phyloP scores from a whole-genome alignment of 30 jellyfish, hydroid and myxozoan species.

The Hydra vulgaris region DNA sequence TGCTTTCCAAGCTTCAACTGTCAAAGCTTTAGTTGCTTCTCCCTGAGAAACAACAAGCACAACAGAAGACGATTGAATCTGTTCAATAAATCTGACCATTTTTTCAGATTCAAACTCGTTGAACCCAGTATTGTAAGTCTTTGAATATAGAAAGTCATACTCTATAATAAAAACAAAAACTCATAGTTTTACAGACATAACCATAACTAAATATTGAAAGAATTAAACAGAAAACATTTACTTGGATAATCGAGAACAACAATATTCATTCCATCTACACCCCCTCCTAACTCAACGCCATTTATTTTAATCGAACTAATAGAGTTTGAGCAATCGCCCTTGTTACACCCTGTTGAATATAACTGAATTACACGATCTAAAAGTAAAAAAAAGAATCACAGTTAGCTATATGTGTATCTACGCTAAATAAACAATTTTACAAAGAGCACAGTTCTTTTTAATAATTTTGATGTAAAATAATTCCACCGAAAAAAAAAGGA shows the following conservation, averaged over 20 bases:
- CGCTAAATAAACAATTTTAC: too few relatives aligned
- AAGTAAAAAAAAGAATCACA: neutral
- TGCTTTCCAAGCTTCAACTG: slow-evolving; percentile 76
- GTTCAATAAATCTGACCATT: slow-evolving; percentile 57
- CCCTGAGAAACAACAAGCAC: slow-evolving; percentile 70
- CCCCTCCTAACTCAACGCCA: slow-evolving; percentile 77
- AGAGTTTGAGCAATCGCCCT: slow-evolving; percentile 58
- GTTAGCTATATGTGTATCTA: too few relatives aligned
- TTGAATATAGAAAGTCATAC: slow-evolving; percentile 36
- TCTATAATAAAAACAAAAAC: slow-evolving; percentile 3
- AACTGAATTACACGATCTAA: slow-evolving; percentile 21
- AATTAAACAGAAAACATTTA: too few relatives aligned
- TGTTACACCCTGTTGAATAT: slow-evolving; percentile 41
- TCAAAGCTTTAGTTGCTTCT: slow-evolving; percentile 57
- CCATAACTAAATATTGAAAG: too few relatives aligned
- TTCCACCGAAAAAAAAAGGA: too few relatives aligned
- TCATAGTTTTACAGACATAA: neutral
- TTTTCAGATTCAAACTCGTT: slow-evolving; percentile 43
- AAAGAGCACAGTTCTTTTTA: too few relatives aligned
- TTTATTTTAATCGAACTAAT: slow-evolving; percentile 64
- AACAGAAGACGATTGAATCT: slow-evolving; percentile 46
- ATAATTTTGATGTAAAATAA: too few relatives aligned
- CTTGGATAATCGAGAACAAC: slow-evolving; percentile 78
- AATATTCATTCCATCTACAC: slow-evolving; percentile 63
- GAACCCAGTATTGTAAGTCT: slow-evolving; percentile 52